Evolutionary conservation across 2,113 vertebrate genomes (phyloP).

Genomic region (Thamnophis sirtalis): DNA sequence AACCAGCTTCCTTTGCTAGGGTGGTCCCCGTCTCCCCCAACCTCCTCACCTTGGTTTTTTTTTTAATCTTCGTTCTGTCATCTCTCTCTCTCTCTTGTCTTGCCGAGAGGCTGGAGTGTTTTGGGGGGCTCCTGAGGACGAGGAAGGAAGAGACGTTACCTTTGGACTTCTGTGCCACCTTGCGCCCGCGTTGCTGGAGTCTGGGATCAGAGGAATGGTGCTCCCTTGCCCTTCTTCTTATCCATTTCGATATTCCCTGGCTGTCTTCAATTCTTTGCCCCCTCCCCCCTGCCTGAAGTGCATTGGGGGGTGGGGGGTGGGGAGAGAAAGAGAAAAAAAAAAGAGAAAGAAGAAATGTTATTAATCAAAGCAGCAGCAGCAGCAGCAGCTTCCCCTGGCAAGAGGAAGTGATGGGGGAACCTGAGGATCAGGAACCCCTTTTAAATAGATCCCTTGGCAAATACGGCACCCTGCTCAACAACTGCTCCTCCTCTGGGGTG

Average conservation of each 20-base stretch:
- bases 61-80: constrained; percentile 42
- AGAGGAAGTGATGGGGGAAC: constrained; percentile 65
- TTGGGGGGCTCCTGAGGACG: constrained; percentile 23
- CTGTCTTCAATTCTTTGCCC: constrained; percentile 13
- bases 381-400: constrained; percentile 50
- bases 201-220: neutral
- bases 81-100: constrained; percentile 24
- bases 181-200: neutral
- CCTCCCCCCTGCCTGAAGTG: constrained; percentile 59
- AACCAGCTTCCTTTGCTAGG: neutral
- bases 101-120: constrained; percentile 41
- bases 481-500: constrained; percentile 36
- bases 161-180: constrained; percentile 12
- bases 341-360: constrained; percentile 57
- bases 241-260: neutral
- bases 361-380: constrained; percentile 66
- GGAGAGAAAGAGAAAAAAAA: neutral
- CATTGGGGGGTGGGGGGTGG: constrained; percentile 6
- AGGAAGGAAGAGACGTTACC: constrained; percentile 27
- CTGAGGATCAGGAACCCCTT: constrained; percentile 60
- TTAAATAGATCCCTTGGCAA: constrained; percentile 48
- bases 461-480: constrained; percentile 31
- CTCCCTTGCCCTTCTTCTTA: constrained; percentile 21
- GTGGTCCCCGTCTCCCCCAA: neutral
- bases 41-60: constrained; percentile 30